A percentile compares a stretch with the other conserved stretches of the same genome.
Conservation (phyloP, 2,797 vertebrate species). For the Mus minutoides region DNA sequence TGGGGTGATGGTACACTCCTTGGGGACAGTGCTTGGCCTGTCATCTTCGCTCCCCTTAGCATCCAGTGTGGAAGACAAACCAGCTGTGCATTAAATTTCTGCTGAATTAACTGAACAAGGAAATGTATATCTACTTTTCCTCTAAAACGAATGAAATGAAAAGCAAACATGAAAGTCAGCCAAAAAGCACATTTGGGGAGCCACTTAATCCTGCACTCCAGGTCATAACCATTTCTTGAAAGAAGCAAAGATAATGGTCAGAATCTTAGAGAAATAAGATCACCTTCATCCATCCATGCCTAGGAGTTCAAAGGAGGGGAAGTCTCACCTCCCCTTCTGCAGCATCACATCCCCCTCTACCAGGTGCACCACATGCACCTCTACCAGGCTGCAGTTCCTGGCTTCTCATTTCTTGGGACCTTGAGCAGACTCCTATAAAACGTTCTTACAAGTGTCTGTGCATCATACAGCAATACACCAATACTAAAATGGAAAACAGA, state of each 20-base stretch:
- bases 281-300: rapidly evolving
- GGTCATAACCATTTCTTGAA: background rate
- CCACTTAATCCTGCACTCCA: background rate
- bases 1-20: background rate
- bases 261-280: background rate
- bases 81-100: conserved; percentile 9
- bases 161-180: conserved; percentile 40
- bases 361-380: too few species aligned
- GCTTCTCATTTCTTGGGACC: background rate
- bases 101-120: background rate
- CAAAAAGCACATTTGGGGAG: conserved; percentile 6
- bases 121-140: conserved; percentile 5
- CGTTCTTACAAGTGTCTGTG: background rate
- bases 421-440: background rate
- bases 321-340: background rate
- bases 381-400: background rate
- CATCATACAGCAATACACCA: background rate
- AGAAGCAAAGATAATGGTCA: background rate
- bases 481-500: background rate
- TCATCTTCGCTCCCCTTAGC: background rate
- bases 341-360: background rate
- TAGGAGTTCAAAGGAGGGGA: background rate
- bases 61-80: background rate
- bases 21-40: background rate
- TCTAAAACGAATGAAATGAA: conserved; percentile 46